These are phyloP conservation scores for Pangasius sanitwongsei DNA, from an alignment of 2,797 vertebrate species.

Conservation along the genomic window DNA sequence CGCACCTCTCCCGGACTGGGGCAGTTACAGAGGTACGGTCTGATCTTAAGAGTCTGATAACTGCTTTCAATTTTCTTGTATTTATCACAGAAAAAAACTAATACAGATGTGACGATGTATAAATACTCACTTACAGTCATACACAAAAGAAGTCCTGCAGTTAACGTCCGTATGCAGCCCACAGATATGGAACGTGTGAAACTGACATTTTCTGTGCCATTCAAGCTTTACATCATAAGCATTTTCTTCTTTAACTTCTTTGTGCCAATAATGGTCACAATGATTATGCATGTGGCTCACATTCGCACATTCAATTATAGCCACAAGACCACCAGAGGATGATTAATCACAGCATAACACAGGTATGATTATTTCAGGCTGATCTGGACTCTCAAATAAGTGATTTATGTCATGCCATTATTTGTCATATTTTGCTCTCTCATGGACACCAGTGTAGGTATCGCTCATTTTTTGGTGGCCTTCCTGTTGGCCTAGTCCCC, in stretches of 20 bases:
- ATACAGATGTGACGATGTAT: neutral
- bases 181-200: constrained; percentile 70
- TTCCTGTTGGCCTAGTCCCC: constrained; percentile 77
- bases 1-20: constrained; percentile 55
- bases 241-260: constrained; percentile 75
- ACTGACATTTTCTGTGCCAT: constrained; percentile 72
- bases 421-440: constrained; percentile 30
- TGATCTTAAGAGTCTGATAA: neutral
- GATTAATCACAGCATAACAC: constrained; percentile 65
- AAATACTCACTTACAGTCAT: neutral
- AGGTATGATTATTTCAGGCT: constrained; percentile 51
- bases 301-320: constrained; percentile 72
- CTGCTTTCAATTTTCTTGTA: neutral
- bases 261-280: constrained; percentile 65
- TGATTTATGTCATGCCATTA: neutral
- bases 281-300: constrained; percentile 71
- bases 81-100: neutral
- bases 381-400: neutral
- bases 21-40: constrained; percentile 62
- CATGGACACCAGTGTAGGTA: constrained; percentile 59
- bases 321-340: constrained; percentile 66
- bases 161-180: constrained; percentile 57
- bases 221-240: constrained; percentile 70
- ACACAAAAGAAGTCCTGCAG: neutral
- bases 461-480: constrained; percentile 71